Evolutionary conservation across 1,140 invertebrate genomes (phyloP), one percentile per base, ranked within the genome.

Genomic region (Drosophila lini): DNA sequence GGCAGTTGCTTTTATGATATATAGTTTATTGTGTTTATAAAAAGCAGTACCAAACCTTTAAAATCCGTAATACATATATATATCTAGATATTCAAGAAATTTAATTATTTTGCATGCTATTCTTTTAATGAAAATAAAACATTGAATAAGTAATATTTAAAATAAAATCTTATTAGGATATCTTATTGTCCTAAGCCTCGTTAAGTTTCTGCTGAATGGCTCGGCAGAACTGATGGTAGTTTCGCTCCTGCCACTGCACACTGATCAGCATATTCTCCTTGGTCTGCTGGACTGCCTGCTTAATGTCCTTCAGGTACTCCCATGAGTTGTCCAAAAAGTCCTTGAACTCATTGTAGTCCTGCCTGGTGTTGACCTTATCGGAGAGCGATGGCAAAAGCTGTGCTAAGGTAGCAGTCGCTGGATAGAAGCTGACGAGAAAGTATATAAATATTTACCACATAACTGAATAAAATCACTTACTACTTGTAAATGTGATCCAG

Each of bases 401-500:
- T 1, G 86, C 79, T 47, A 94, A 63, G 38, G 83, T 80, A 34
- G 82, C 84, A 13, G 80, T 88, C 40, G 91, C 90, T 9, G 92
- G 91, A 68, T 81, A 73, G 48, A 93, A 92, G 65, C 94, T 94
- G 61, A 55, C 7, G 7, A 11, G 0, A 1, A 34, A 34, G 6
- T 19, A 8, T 34, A 13, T 4, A 34, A 16, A 11, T 7, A 48
- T 31, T 16, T 11, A 3, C 3, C 3, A n/a, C 15, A 5, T 28
- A 19, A 34, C 10, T 13, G 2, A 16, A 3, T 91, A 58, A 47
- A 42, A 41, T 74, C 31, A 93, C 93, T 93, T 93, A 95, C 95
- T 93, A 94, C 22, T 94, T 80, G 16, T 91, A 83, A 22, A 96
- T 94, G 1, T 93, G 81, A 2, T 92, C 71, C 25, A 95, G 92